Conservation (phyloP, 2,888 invertebrate genomes). For the Acronicta leporina region DNA sequence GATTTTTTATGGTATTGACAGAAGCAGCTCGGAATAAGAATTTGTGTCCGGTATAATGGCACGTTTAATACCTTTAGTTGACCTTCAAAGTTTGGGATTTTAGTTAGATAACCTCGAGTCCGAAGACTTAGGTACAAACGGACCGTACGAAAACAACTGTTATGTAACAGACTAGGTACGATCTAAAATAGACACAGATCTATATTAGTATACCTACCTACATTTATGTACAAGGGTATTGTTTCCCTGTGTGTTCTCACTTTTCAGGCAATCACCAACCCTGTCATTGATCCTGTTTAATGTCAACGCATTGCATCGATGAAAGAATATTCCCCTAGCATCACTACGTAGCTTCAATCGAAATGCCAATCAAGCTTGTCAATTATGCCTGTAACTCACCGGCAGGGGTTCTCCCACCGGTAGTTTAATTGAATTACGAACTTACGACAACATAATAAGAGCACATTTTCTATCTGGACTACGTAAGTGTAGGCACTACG, state of each 20-base stretch:
- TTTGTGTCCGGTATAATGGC: no score
- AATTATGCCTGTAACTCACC: slow-evolving; percentile 58
- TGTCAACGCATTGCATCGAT: slow-evolving; percentile 13
- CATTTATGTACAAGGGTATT: not conserved
- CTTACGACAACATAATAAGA: slow-evolving; percentile 51
- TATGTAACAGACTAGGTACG: slow-evolving; percentile 15
- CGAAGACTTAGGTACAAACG: no score
- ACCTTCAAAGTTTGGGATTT: no score
- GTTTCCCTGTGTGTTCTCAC: no score
- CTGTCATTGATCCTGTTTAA: slow-evolving; percentile 11
- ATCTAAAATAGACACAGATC: slow-evolving; percentile 8
- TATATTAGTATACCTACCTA: not conserved
- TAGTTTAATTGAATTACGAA: slow-evolving; percentile 49
- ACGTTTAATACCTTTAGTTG: no score
- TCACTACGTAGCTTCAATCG: slow-evolving; percentile 51
- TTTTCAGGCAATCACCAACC: not conserved
- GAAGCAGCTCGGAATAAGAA: no score
- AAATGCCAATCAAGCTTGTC: slow-evolving; percentile 62
- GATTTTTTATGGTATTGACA: no score
- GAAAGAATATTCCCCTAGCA: slow-evolving; percentile 36
- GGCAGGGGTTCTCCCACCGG: slow-evolving; percentile 22
- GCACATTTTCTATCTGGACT: slow-evolving; percentile 45
- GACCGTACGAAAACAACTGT: slow-evolving; percentile 17
- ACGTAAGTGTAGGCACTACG: slow-evolving; percentile 45
- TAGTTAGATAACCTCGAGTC: no score